Evolutionary conservation across 1,140 invertebrate species (phyloP), one percentile per base, ranked within the genome.

Genomic region (Pachypsylla venusta): DNA sequence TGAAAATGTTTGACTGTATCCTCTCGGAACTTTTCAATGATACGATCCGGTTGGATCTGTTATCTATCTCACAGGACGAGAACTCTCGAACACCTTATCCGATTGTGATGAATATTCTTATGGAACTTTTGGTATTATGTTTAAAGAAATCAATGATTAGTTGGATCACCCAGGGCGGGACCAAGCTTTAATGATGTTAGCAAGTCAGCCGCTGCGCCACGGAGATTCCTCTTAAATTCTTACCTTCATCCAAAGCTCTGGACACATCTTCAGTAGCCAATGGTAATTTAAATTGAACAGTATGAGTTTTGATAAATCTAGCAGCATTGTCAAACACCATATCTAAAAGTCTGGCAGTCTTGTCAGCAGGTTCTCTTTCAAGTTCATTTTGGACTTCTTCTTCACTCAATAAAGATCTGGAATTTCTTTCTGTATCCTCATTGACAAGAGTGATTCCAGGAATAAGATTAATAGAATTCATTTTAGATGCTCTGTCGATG

Each of bases 221-320:
- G n/a, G n/a, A n/a, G n/a, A n/a, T n/a, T n/a, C n/a, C n/a, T n/a
- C n/a, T n/a, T n/a, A n/a, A 25, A 4, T 25, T 39, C 62, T 70
- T 67, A 81, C 79, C 81, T 78, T 83, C 81, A 67, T 74, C 74
- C 28, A 83, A 66, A 60, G 79, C 73, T 30, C 81, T 75, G 14
- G 77, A 72, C 53, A 80, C 65, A 57, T 71, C 67, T 64, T 77
- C 70, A 12, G 75, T 69, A 60, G 73, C 73, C 48, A 77, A 68
- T 22, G 85, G 85, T 13, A 87, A 71, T 68, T 82, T 84, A 61
- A 88, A 78, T 69, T 88, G 84, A 42, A 88, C 76, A 14, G 84
- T 85, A 70, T 87, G 84, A 56, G 81, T 83, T 62, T 83, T 80
- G 54, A 89, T 74, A 76, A 87, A 87, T 60, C 81, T 78, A 59